A percentile compares a stretch with the other conserved stretches of the same genome.
These are phyloP conservation scores for Aporophyla nigra DNA, from an alignment of 2,888 invertebrate genomes.

Conservation along the genomic window DNA sequence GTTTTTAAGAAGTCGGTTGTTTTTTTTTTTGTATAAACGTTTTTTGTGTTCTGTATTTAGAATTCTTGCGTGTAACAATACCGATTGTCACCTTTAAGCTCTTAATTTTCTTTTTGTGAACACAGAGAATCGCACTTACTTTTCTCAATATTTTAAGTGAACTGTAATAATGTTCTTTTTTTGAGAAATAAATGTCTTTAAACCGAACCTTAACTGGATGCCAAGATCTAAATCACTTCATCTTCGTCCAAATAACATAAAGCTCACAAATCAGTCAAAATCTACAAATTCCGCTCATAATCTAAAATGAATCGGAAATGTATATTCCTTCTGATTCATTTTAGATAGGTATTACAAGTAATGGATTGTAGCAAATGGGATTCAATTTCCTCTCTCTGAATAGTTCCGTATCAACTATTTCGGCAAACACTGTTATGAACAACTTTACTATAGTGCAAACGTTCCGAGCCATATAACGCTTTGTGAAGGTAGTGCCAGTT, in stretches of 20 bases:
- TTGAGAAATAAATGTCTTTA: too few relatives aligned
- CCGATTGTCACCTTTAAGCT: too few relatives aligned
- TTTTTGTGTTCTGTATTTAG: conserved; percentile 1
- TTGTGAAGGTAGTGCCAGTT: conserved; percentile 56
- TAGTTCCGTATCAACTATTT: conserved; percentile 72
- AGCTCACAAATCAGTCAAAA: conserved; percentile 45
- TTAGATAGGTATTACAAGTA: conserved; percentile 64
- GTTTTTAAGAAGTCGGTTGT: too few relatives aligned
- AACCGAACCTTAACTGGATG: not conserved
- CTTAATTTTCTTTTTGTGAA: too few relatives aligned
- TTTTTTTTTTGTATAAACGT: too few relatives aligned
- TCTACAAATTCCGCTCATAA: conserved; percentile 43
- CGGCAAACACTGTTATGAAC: conserved; percentile 57
- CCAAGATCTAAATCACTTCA: not conserved
- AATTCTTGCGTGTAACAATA: not conserved
- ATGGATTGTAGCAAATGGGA: conserved; percentile 71
- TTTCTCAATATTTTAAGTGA: too few relatives aligned
- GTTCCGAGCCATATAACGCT: conserved; percentile 35
- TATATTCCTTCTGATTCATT: conserved; percentile 42
- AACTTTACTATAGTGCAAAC: conserved; percentile 44
- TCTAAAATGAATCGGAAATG: not conserved
- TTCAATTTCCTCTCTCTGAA: conserved; percentile 76
- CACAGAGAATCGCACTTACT: too few relatives aligned
- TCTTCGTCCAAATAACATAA: not conserved
- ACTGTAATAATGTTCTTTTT: too few relatives aligned